Evolutionary conservation across 2,888 invertebrate genomes (phyloP), one percentile per base, ranked within the genome.

Genomic region (Camptogramma bilineatum): DNA sequence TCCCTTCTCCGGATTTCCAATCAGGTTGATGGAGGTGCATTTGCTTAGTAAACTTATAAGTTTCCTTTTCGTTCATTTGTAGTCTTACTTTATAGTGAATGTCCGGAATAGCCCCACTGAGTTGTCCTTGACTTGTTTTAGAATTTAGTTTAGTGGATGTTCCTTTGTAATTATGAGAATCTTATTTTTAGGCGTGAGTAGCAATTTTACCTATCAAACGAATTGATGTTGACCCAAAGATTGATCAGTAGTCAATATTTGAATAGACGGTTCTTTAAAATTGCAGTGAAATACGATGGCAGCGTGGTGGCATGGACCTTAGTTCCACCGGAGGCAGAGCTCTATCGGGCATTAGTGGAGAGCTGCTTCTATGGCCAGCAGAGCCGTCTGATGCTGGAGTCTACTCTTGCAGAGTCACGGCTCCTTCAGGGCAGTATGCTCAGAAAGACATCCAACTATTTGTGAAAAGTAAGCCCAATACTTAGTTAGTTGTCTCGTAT

Each of bases 1-100:
- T 87, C 97, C 97, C 70, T 97, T 96, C 88, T 96, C 97, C 62
- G 98, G 97, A 80, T 97, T 96, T 93, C 97, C 98, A 77, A 96
- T 97, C 87, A 93, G 93, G 93, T 93, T 92, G 92, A 91, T 92
- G 91, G 92, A 92, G 92, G 92, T 93, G 92, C 92, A 92, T 92
- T 92, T 92, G 90, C 85, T 88, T 91, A 91, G 91, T 91, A 87
- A 90, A 85, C 86, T 86, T 90, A 91, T 91, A 88, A 91, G 92
- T 92, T 91, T 86, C 86, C 74, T 84, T 87, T 86, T 77, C 28
- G 57, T 60, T 57, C 52, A 66, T 66, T 65, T 54, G 50, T 64
- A 71, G 65, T 54, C 18, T 34, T 60, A n/a, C n/a, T n/a, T n/a
- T n/a, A n/a, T 54, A 16, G 44, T 18, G 21, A 24, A 5, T 52